These are phyloP conservation scores for Alexandromys fortis DNA, from an alignment of 2,113 vertebrate genomes.

Conservation along the genomic window DNA sequence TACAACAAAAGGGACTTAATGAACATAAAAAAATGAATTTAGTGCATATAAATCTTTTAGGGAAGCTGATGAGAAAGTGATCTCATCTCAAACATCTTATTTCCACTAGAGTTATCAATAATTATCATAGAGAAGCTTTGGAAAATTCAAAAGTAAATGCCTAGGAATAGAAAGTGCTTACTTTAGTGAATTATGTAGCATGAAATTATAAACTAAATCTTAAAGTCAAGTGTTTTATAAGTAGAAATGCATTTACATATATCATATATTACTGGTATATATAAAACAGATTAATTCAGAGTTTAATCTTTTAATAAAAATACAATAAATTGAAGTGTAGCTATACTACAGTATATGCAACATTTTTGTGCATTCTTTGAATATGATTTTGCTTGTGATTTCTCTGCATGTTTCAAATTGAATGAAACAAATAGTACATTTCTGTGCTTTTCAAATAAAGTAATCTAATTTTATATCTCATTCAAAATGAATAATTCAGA, in stretches of 20 bases:
- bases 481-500: neutral
- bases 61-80: neutral
- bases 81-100: neutral
- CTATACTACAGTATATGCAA: neutral
- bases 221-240: neutral
- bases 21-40: neutral
- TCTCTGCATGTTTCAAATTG: conserved; percentile 41
- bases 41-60: neutral
- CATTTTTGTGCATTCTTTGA: neutral
- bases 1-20: neutral
- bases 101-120: neutral
- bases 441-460: conserved; percentile 45
- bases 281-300: neutral
- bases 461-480: conserved; percentile 15
- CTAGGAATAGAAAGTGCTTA: neutral
- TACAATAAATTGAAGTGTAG: neutral
- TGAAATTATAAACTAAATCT: neutral
- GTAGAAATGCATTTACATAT: neutral
- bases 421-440: neutral
- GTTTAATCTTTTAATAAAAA: neutral
- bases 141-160: neutral
- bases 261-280: neutral
- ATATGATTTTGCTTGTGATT: neutral
- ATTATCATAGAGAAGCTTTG: neutral
- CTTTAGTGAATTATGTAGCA: neutral